Percentiles rank a stretch among this genome's conserved stretches.
phyloP scores from a whole-genome alignment of 2,113 vertebrate genomes.

The Hucho hucho region DNA sequence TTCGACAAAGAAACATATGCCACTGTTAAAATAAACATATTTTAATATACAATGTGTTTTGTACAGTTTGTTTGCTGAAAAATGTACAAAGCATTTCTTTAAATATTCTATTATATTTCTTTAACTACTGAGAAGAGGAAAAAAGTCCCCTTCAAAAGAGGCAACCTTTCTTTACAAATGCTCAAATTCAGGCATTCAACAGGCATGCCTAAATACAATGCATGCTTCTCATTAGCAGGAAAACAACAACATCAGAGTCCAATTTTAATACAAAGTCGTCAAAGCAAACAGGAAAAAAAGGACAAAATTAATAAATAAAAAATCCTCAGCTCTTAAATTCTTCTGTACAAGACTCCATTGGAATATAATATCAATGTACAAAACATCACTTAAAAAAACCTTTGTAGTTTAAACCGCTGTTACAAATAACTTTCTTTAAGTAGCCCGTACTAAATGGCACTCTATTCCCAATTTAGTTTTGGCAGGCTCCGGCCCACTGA shows the following conservation, averaged over 20 bases:
- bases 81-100: slow-evolving; percentile 72
- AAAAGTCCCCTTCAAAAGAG: slow-evolving; percentile 59
- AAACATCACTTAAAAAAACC: slow-evolving; percentile 67
- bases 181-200: slow-evolving; percentile 52
- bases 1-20: not conserved
- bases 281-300: slow-evolving; percentile 47
- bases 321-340: slow-evolving; percentile 54
- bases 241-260: slow-evolving; percentile 55
- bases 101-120: slow-evolving; percentile 61
- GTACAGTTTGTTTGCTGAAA: slow-evolving; percentile 65
- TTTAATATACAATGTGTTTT: slow-evolving; percentile 72
- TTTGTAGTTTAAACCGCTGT: slow-evolving; percentile 77
- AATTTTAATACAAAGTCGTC: slow-evolving; percentile 63
- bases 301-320: slow-evolving; percentile 68
- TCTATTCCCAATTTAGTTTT: slow-evolving; percentile 10
- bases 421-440: slow-evolving; percentile 70
- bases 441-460: slow-evolving; percentile 5
- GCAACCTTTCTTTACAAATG: slow-evolving; percentile 51
- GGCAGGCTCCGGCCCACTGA: too few species aligned
- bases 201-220: slow-evolving; percentile 57
- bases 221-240: slow-evolving; percentile 61
- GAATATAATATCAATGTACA: slow-evolving; percentile 71
- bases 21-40: slow-evolving; percentile 66
- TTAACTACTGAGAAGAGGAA: slow-evolving; percentile 43
- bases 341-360: slow-evolving; percentile 71